Percentiles rank a stretch among this genome's conserved stretches.
These are phyloP conservation scores for Thera obeliscata DNA, from an alignment of 2,888 invertebrate genomes.

Conservation along the genomic window DNA sequence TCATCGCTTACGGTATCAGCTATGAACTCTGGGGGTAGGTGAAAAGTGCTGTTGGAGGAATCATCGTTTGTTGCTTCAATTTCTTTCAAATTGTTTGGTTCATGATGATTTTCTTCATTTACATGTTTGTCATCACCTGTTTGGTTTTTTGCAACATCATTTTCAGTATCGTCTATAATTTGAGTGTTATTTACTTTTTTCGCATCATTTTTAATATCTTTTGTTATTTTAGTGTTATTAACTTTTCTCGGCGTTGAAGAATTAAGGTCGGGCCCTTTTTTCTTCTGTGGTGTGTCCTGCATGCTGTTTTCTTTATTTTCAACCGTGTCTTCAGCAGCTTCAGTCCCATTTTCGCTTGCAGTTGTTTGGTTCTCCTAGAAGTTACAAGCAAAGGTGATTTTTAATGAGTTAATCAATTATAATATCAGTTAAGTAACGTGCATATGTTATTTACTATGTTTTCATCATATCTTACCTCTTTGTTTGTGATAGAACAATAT, in stretches of 20 bases:
- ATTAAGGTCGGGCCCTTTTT: not conserved
- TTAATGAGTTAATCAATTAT: not conserved
- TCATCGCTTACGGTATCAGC: constrained; percentile 46
- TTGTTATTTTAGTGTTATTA: not conserved
- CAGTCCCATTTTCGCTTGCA: constrained; percentile 8
- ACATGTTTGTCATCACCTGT: not conserved
- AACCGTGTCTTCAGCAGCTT: not conserved
- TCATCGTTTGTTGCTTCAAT: constrained; percentile 14
- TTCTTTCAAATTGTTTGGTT: not conserved
- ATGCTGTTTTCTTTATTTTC: constrained; percentile 17
- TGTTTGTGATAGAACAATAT: not conserved
- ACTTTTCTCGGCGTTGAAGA: not conserved
- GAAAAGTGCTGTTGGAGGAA: constrained; percentile 40
- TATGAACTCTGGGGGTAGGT: constrained; percentile 51
- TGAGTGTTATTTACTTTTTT: not conserved
- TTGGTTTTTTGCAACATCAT: constrained; percentile 21
- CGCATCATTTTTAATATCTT: constrained; percentile 11
- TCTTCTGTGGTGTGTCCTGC: constrained; percentile 14
- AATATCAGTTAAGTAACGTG: too few relatives aligned
- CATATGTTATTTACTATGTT: too few relatives aligned
- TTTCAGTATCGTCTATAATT: constrained; percentile 11
- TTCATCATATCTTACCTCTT: constrained; percentile 5
- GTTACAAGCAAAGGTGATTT: not conserved
- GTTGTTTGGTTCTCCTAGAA: constrained; percentile 9
- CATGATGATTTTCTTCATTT: not conserved